Conservation (phyloP, 2,797 vertebrate species). For the Pipistrellus pipistrellus region DNA sequence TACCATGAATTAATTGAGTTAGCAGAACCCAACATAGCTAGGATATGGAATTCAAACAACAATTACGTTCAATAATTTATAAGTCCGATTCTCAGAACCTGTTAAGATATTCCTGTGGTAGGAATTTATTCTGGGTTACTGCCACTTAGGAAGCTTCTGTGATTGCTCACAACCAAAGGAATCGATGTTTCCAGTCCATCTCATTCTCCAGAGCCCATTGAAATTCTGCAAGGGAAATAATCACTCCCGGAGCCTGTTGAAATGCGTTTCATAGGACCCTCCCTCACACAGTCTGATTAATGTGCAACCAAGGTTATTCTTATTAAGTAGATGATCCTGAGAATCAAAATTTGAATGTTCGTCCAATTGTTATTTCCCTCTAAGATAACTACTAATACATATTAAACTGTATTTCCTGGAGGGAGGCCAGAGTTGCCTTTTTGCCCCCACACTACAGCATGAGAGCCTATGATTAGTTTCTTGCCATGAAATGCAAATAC, state of each 20-base stretch:
- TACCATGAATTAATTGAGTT: background rate
- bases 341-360: background rate
- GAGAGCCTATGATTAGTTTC: background rate
- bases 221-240: background rate
- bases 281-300: background rate
- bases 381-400: background rate
- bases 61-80: background rate
- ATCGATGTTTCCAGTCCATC: background rate
- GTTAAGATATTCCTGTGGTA: background rate
- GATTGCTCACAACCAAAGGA: background rate
- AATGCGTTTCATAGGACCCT: background rate
- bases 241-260: background rate
- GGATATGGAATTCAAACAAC: background rate
- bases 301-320: background rate
- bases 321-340: background rate
- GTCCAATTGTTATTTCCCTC: background rate
- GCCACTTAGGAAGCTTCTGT: background rate
- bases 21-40: background rate
- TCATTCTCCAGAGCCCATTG: background rate
- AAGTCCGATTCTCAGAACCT: background rate
- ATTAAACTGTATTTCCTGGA: background rate
- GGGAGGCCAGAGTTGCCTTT: background rate
- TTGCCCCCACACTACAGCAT: background rate
- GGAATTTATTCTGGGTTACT: background rate
- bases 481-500: background rate